Percentiles rank a stretch among this genome's conserved stretches.
Evolutionary conservation across 2,797 vertebrate species (phyloP).

Genomic region (Synanceia verrucosa): DNA sequence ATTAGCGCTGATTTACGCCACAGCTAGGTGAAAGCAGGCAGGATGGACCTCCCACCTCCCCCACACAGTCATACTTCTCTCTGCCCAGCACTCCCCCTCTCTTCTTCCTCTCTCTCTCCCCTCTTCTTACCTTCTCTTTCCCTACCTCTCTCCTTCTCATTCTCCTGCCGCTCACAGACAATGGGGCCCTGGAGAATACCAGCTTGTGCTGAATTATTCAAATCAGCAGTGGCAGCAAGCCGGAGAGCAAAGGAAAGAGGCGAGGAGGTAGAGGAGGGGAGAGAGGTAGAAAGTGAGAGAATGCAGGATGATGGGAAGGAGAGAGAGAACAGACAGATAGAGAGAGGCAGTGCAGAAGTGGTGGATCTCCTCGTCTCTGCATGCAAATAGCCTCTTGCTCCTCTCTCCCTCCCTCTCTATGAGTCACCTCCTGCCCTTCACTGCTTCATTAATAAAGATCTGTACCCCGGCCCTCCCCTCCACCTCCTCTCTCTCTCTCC

Average conservation of each 20-base stretch:
- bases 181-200: slow-evolving; percentile 84
- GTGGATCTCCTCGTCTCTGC: slow-evolving; percentile 75
- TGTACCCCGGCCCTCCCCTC: slow-evolving; percentile 69
- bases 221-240: slow-evolving; percentile 84
- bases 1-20: slow-evolving; percentile 85
- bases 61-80: slow-evolving; percentile 32
- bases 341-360: slow-evolving; percentile 58
- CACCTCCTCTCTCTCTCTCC: slow-evolving; percentile 56
- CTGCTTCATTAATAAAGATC: slow-evolving; percentile 86
- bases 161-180: slow-evolving; percentile 82
- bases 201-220: slow-evolving; percentile 86
- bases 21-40: slow-evolving; percentile 77
- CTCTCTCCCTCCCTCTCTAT: slow-evolving; percentile 54
- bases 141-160: slow-evolving; percentile 77
- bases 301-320: slow-evolving; percentile 49
- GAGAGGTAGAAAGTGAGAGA: slow-evolving; percentile 51
- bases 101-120: not conserved
- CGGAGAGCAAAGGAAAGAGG: slow-evolving; percentile 77
- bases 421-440: slow-evolving; percentile 86
- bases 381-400: slow-evolving; percentile 78
- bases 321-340: slow-evolving; percentile 35
- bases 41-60: slow-evolving; percentile 66
- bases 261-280: slow-evolving; percentile 51
- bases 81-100: slow-evolving; percentile 44
- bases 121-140: slow-evolving; percentile 39